Evolutionary conservation across 2,888 invertebrate species (phyloP), one percentile per base, ranked within the genome.

Genomic region (Tetranychus piercei): DNA sequence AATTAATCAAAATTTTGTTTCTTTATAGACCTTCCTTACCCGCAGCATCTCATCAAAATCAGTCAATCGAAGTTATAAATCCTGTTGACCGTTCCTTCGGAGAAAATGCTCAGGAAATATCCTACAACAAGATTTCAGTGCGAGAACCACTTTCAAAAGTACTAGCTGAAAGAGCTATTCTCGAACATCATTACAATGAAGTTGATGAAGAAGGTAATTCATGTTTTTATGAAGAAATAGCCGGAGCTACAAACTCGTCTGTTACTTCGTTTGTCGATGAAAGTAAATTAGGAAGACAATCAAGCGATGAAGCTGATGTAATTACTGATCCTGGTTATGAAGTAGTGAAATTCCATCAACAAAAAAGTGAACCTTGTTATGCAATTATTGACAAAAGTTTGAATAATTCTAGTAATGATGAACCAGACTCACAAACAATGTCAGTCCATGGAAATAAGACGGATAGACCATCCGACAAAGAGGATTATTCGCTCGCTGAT

Each of bases 141-240:
- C 65, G 77, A 43, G 77, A 77, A 66, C 77, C 77, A 15, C 73
- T 77, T 5, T 70, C 77, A 9, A 76, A 76, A 72, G 75, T 77
- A 44, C 71, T 77, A 15, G 77, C 77, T 18, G 75, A 77, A 55
- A 34, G 75, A 71, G 76, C 74, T 11, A 65, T 44, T 20, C 8
- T 75, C 7, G 77, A 77, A 22, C 77, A 76, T 69, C 76, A 77
- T n/a, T 77, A 77, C 55, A 76, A 72, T 72, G 77, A 77, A 71
- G 77, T 77, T n/a, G 74, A 77, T n/a, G 77, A 74, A 11, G 77
- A 77, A 64, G 70, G 75, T 18, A 23, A 74, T 15, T 77, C 77
- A 18, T 76, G 74, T 44, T 76, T 77, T 55, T 77, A 77, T 75
- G 77, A 77, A 70, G 77, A 77, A 64, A 77, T 77, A 5, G 75